phyloP scores from a whole-genome alignment of 2,113 vertebrate genomes.

The Gadus chalcogrammus region DNA sequence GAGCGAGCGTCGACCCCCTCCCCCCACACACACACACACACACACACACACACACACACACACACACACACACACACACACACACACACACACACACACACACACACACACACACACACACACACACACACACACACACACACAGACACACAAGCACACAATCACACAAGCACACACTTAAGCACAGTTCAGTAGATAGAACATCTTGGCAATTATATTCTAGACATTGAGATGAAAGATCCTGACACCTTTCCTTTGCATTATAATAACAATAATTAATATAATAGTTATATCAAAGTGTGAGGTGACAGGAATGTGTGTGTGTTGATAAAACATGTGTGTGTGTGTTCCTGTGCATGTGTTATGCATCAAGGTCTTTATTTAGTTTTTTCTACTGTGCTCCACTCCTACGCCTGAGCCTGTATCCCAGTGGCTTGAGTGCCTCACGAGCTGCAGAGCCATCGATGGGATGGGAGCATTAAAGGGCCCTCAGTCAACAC shows the following conservation, averaged over 20 bases:
- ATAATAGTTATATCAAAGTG: conserved; percentile 34
- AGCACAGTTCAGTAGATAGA: conserved; percentile 28
- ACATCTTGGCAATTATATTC: conserved; percentile 51
- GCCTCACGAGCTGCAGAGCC: conserved; percentile 42
- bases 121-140: too few species aligned
- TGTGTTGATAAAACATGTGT: background rate
- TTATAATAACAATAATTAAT: conserved; percentile 28
- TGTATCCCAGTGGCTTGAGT: conserved; percentile 59
- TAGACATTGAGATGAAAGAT: conserved; percentile 40
- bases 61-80: conserved; percentile 7
- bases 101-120: conserved; percentile 1
- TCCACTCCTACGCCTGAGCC: conserved; percentile 54
- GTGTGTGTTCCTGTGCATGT: background rate
- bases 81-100: background rate
- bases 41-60: background rate
- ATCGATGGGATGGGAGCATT: conserved; percentile 64
- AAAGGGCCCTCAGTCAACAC: conserved; percentile 40
- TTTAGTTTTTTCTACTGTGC: conserved; percentile 15
- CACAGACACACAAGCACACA: too few species aligned
- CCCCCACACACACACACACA: background rate
- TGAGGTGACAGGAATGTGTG: conserved; percentile 32
- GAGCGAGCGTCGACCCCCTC: too few species aligned
- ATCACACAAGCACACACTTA: background rate
- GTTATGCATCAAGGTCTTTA: background rate
- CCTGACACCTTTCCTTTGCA: conserved; percentile 43